These are phyloP conservation scores for Lepidochrysops patricia DNA, from an alignment of 2,888 invertebrate genomes.

Conservation along the genomic window DNA sequence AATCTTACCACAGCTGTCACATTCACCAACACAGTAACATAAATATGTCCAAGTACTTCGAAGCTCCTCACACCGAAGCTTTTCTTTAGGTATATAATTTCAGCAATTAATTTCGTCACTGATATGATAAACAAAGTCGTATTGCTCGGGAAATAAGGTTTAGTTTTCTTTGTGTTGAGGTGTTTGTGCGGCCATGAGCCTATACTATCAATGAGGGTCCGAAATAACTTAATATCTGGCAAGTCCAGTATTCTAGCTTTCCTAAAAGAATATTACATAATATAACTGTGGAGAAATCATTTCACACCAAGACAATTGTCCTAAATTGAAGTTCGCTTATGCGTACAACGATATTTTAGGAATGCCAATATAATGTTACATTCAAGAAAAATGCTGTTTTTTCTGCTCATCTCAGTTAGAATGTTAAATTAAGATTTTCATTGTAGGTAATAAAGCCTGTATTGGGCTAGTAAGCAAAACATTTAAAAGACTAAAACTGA, in stretches of 20 bases:
- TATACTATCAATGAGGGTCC: conserved; percentile 14
- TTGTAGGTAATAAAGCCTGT: no score
- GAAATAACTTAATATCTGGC: conserved; percentile 14
- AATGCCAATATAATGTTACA: no score
- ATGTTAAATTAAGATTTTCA: no score
- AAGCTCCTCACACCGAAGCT: conserved; percentile 17
- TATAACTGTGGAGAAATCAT: no score
- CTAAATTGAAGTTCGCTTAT: background rate
- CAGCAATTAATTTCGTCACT: conserved; percentile 11
- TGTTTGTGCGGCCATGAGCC: conserved; percentile 18
- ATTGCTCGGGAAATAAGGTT: conserved; percentile 13
- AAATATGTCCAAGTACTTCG: conserved; percentile 17
- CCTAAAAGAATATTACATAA: background rate
- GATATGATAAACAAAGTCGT: conserved; percentile 16
- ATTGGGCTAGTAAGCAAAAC: no score
- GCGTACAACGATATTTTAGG: no score
- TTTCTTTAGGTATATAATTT: conserved; percentile 15
- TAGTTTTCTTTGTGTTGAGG: conserved; percentile 14
- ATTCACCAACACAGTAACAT: conserved; percentile 16
- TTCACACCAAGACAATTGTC: no score
- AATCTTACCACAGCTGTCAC: conserved; percentile 17
- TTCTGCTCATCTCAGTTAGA: no score
- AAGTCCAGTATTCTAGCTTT: background rate
- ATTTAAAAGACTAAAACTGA: no score
- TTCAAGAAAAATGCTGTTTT: no score